Evolutionary conservation across 2,888 invertebrate genomes (phyloP).

Genomic region (Teleogryllus oceanicus): DNA sequence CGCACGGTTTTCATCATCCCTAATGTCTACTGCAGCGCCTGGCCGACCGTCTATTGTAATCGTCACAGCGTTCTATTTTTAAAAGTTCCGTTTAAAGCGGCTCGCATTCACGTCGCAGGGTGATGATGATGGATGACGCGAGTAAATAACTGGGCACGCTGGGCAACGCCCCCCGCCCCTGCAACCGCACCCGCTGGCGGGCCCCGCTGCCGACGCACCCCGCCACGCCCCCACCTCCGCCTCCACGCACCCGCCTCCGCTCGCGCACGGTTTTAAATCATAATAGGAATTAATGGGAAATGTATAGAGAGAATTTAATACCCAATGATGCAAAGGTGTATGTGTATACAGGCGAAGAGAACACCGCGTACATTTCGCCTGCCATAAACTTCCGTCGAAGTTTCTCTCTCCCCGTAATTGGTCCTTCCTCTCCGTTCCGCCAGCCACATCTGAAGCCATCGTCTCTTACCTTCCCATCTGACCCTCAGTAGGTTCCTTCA

Average conservation of each 20-base stretch:
- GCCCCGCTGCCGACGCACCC: too few species aligned
- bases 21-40: slow-evolving; percentile 4
- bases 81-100: slow-evolving; percentile 18
- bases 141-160: not conserved
- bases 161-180: too few species aligned
- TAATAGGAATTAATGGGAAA: not conserved
- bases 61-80: slow-evolving; percentile 8
- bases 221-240: too few species aligned
- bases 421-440: too few species aligned
- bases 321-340: not conserved
- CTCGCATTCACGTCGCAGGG: not conserved
- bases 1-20: slow-evolving; percentile 18
- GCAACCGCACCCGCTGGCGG: too few species aligned
- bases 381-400: not conserved
- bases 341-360: not conserved
- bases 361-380: not conserved
- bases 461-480: too few species aligned
- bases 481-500: too few species aligned
- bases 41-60: slow-evolving; percentile 18
- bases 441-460: too few species aligned
- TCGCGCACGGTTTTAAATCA: not conserved
- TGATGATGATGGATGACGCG: slow-evolving; percentile 18
- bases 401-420: not conserved
- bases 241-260: too few species aligned
- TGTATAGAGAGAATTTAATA: not conserved